phyloP scores from a whole-genome alignment of 2,113 vertebrate genomes.

The Austrofundulus limnaeus region DNA sequence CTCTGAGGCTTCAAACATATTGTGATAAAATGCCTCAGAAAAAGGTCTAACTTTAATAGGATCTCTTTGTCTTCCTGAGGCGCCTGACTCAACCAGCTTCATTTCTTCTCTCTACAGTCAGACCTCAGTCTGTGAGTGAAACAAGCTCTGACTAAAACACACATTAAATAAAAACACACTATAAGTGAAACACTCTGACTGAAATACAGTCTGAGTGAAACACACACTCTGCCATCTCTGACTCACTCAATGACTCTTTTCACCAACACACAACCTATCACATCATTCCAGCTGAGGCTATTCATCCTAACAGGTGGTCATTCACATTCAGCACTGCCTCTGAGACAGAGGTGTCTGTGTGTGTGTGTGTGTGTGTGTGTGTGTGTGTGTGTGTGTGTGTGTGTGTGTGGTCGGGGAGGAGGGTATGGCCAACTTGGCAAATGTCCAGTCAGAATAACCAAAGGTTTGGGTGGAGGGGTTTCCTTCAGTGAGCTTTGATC shows the following conservation, averaged over 20 bases:
- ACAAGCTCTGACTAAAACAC: no score
- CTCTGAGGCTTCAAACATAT: neutral
- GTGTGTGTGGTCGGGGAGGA: no score
- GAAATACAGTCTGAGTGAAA: neutral
- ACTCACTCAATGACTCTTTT: conserved; percentile 56
- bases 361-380: neutral
- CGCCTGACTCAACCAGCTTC: conserved; percentile 5
- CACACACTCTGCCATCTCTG: conserved; percentile 14
- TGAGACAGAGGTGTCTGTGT: neutral
- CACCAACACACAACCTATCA: conserved; percentile 17
- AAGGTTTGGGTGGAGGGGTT: no score
- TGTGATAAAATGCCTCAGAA: conserved; percentile 19
- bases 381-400: no score
- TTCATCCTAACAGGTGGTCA: conserved; percentile 67
- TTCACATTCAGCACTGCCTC: conserved; percentile 56
- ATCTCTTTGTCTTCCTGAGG: conserved; percentile 14
- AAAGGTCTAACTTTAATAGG: conserved; percentile 20
- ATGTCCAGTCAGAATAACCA: no score
- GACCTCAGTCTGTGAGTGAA: neutral
- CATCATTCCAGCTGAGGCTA: conserved; percentile 42
- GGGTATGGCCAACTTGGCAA: no score
- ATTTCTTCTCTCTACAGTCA: conserved; percentile 13
- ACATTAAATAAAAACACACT: no score
- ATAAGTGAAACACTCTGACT: no score
- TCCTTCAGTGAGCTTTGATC: no score